A percentile compares a stretch with the other conserved stretches of the same genome.
phyloP scores from a whole-genome alignment of 2,113 vertebrate genomes.

The Balaeniceps rex region DNA sequence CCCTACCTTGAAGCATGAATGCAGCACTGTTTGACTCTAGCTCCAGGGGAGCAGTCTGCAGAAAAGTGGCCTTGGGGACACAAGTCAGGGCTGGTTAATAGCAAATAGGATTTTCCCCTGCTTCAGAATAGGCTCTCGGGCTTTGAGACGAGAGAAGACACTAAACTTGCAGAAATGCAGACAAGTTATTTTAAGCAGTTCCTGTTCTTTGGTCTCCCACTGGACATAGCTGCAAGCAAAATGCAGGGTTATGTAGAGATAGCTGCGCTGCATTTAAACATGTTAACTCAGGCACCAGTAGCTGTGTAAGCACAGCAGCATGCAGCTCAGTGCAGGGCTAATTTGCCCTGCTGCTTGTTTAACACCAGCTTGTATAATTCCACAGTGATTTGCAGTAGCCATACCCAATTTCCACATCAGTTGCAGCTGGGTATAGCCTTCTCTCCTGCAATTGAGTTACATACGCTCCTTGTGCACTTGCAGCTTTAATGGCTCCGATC shows the following conservation, averaged over 20 bases:
- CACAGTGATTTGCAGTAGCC: slow-evolving; percentile 38
- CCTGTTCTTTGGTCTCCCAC: neutral
- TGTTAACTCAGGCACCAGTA: neutral
- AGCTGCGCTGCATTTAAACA: slow-evolving; percentile 3
- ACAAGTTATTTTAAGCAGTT: neutral
- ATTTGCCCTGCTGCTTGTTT: slow-evolving; percentile 38
- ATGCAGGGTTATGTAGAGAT: neutral
- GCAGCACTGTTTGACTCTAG: neutral
- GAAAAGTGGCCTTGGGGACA: neutral
- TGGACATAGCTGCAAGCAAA: neutral
- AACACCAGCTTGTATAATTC: slow-evolving; percentile 26
- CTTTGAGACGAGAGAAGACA: neutral
- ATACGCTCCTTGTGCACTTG: neutral
- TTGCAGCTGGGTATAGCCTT: neutral
- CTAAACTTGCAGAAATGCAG: neutral
- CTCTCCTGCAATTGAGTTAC: slow-evolving; percentile 18
- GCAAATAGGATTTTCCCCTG: neutral
- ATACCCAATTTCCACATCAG: slow-evolving; percentile 18
- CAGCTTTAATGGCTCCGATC: neutral
- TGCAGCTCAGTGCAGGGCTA: neutral
- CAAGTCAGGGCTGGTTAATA: neutral
- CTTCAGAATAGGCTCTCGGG: neutral
- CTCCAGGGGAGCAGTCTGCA: neutral
- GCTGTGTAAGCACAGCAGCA: neutral
- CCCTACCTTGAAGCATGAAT: neutral